Percentiles rank a stretch among this genome's conserved stretches.
Conservation (phyloP, 2,888 invertebrate species). For the Dolomedes plantarius region DNA sequence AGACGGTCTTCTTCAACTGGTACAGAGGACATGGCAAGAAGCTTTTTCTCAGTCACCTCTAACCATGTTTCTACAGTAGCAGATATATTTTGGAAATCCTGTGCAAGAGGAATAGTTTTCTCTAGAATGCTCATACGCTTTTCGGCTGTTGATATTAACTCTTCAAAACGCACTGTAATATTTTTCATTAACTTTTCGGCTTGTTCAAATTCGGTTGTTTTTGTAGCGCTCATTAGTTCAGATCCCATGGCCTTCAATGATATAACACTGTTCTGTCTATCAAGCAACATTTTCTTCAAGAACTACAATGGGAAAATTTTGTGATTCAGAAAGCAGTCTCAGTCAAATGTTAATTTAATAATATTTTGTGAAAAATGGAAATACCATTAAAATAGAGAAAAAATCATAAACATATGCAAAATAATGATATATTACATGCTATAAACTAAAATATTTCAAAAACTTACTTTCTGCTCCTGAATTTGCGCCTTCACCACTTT, state of each 20-base stretch:
- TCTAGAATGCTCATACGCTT: conserved; percentile 92
- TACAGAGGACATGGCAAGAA: conserved; percentile 91
- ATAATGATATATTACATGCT: too few species aligned
- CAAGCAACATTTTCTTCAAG: conserved; percentile 96
- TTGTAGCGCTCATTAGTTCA: conserved; percentile 91
- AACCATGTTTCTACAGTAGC: conserved; percentile 91
- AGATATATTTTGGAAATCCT: conserved; percentile 85
- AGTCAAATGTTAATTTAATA: too few species aligned
- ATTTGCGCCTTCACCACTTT: conserved; percentile 98
- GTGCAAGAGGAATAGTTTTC: conserved; percentile 91
- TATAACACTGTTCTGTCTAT: conserved; percentile 95
- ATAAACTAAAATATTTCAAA: too few species aligned
- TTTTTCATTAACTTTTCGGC: conserved; percentile 92
- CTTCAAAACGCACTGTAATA: conserved; percentile 90
- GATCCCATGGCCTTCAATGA: conserved; percentile 93
- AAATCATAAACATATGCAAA: neutral
- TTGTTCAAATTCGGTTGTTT: conserved; percentile 87
- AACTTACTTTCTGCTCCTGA: conserved; percentile 90
- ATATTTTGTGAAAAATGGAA: too few species aligned
- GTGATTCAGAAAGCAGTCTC: neutral
- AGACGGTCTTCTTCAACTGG: conserved; percentile 97
- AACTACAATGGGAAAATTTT: conserved; percentile 81
- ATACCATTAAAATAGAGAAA: neutral
- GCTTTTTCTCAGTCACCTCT: conserved; percentile 88
- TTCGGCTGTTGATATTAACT: conserved; percentile 88